Evolutionary conservation across 1,140 invertebrate species (phyloP), one percentile per base, ranked within the genome.

Genomic region (Calephelis nemesis): DNA sequence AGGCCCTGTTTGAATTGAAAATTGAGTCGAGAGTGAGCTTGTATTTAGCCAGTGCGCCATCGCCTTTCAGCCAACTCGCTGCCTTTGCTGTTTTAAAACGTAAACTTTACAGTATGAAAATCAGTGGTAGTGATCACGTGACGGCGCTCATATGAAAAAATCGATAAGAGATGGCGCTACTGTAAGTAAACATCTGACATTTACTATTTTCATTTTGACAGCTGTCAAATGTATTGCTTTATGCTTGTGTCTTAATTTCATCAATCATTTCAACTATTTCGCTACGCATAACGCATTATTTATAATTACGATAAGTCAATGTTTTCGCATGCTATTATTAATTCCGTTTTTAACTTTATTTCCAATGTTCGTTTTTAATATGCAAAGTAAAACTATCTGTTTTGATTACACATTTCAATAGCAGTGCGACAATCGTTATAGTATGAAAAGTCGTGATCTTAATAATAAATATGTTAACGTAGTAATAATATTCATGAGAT

Each of bases 1-100:
- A 90, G 84, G 84, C 87, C 87, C 83, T 87, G 87, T 87, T 90
- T 89, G 88, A 91, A 88, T 91, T 91, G 88, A 91, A 89, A 91
- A 89, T 91, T 89, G 85, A 84, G 85, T 84, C 78, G 84, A 71
- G 71, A 84, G 81, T 77, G 81, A 79, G 83, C 78, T 77, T 72
- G 73, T 75, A 74, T 77, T 79, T 83, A 83, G 83, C 79, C 87
- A 89, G 88, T 91, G 76, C 78, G 73, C 82, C 85, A 68, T 88
- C 85, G 88, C 85, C 88, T 89, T 87, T 88, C 87, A 91, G 85
- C 72, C 79, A 85, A 88, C 78, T 76, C 85, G 81, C 85, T 84
- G 81, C 85, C 81, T 77, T 74, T 70, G 67, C 48, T 62, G 68
- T 73, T 70, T 63, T 45, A 52, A 42, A 54, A 45, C 40, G 50